Evolutionary conservation across 2,888 invertebrate genomes (phyloP).

Genomic region (Prionchulus punctatus): DNA sequence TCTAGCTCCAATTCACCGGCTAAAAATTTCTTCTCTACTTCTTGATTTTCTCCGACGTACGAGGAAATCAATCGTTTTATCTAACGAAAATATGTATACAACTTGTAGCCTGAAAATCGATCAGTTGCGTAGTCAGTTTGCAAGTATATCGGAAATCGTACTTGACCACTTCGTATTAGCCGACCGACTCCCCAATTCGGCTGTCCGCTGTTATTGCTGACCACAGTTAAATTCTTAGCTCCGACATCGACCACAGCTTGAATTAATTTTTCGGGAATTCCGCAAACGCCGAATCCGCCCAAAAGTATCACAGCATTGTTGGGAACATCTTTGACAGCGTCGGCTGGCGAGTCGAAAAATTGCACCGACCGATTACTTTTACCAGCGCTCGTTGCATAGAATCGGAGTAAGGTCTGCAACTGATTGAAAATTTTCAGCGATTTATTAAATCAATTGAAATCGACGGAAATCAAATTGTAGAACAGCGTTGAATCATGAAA

Average conservation of each 20-base stretch:
- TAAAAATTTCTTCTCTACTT: constrained; percentile 85
- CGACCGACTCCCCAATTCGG: constrained; percentile 90
- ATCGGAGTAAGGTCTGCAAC: too few species aligned
- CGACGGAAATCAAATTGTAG: too few species aligned
- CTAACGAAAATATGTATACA: too few species aligned
- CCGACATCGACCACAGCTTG: constrained; percentile 56
- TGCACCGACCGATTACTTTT: too few species aligned
- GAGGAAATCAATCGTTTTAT: constrained; percentile 85
- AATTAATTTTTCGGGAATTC: constrained; percentile 95
- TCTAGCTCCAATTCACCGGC: constrained; percentile 77
- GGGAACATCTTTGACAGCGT: neutral
- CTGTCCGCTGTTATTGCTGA: constrained; percentile 93
- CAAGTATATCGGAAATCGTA: constrained; percentile 15
- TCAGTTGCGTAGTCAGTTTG: too few species aligned
- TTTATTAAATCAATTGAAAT: too few species aligned
- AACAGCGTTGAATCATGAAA: too few species aligned
- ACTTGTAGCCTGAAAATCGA: too few species aligned
- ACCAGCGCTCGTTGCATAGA: too few species aligned
- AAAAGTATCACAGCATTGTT: neutral
- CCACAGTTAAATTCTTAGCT: constrained; percentile 61
- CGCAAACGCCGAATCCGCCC: constrained; percentile 79
- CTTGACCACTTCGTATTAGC: constrained; percentile 59
- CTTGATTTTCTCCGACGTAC: constrained; percentile 96
- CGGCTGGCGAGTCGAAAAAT: neutral
- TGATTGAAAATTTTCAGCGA: too few species aligned